phyloP scores from a whole-genome alignment of 2,888 invertebrate genomes.

The Autographa gamma region DNA sequence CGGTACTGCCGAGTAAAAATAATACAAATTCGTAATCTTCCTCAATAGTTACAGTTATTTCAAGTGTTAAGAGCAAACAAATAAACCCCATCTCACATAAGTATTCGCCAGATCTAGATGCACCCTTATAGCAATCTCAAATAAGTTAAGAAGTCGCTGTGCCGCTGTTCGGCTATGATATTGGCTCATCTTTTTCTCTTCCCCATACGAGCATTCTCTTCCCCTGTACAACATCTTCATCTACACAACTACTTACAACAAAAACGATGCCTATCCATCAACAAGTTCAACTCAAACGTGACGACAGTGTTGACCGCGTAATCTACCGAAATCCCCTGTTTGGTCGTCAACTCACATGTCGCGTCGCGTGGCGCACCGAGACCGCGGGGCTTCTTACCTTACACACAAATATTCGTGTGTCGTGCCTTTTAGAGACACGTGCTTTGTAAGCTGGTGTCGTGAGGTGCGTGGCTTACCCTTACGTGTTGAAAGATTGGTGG shows the following conservation, averaged over 20 bases:
- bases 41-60: too few relatives aligned
- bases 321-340: slow-evolving; percentile 23
- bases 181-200: too few relatives aligned
- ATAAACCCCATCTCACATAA: too few relatives aligned
- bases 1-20: too few relatives aligned
- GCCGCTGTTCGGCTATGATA: too few relatives aligned
- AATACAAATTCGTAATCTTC: too few relatives aligned
- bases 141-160: too few relatives aligned
- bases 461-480: not conserved
- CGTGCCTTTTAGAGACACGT: slow-evolving; percentile 17
- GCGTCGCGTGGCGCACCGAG: slow-evolving; percentile 17
- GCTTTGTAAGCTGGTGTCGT: not conserved
- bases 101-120: too few relatives aligned
- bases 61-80: too few relatives aligned
- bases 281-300: slow-evolving; percentile 22
- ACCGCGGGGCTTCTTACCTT: slow-evolving; percentile 33
- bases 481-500: not conserved
- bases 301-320: slow-evolving; percentile 15
- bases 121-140: too few relatives aligned
- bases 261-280: not conserved
- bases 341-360: slow-evolving; percentile 27
- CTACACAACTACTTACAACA: not conserved
- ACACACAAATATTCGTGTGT: slow-evolving; percentile 34
- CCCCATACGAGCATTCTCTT: too few relatives aligned
- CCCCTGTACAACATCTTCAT: not conserved